Evolutionary conservation across 2,797 vertebrate species (phyloP), one percentile per base, ranked within the genome.

Genomic region (Amblyopsis hoosieri): DNA sequence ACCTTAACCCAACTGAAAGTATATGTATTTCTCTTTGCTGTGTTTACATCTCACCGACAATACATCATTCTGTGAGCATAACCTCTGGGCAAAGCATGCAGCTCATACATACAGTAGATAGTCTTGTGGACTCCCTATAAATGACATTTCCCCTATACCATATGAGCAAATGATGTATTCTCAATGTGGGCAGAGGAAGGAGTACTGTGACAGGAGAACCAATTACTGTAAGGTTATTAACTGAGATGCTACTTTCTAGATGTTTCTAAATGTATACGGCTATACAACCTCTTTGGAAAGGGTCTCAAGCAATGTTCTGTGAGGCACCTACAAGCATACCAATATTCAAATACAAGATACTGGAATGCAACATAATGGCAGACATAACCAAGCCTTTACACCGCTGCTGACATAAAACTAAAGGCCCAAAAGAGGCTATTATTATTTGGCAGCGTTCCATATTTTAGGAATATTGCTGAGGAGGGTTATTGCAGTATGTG

Each of bases 401-500:
- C 9, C 1, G 37, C 7, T 8, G 2, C 37, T 42, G 37, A 42
- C 37, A 8, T 60, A 64, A 59, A 50, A 23, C 66, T 65, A 17
- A 64, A 68, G 81, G 62, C 64, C 49, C 60, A 63, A 79, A 81
- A 65, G 78, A 74, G 76, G 66, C 12, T 80, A 77, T 79, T 64
- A 79, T 12, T 75, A 70, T 17, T 76, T 87, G 81, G 84, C 82
- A 83, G 53, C 17, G 13, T 33, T 71, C 75, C 71, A 75, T 45
- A 17, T 48, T 57, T 75, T 57, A 17, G 79, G 82, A 79, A 83
- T 82, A 85, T 83, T 82, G 85, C 84, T 31, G 66, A 76, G 67
- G 71, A 78, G 67, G 78, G 79, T 73, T 89, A 85, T 42, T 42
- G 9, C 37, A 42, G 85, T 84, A 89, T 89, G 83, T 66, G 71